Evolutionary conservation across 1,140 invertebrate genomes (phyloP).

Genomic region (Periplaneta americana): DNA sequence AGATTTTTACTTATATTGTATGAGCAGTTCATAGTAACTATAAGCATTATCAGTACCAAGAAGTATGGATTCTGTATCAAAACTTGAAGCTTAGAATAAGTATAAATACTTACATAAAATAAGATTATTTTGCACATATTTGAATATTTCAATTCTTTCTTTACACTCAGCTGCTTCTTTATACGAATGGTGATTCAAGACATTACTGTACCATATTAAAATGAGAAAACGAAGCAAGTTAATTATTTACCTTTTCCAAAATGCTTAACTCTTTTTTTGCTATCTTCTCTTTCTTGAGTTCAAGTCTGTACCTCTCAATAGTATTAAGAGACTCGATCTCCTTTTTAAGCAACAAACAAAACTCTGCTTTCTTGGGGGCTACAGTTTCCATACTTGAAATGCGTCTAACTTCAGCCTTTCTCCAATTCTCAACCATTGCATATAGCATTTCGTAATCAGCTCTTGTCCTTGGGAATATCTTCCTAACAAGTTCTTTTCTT

Average conservation of each 20-base stretch:
- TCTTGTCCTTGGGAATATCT: conserved; percentile 50
- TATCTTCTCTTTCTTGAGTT: conserved; percentile 44
- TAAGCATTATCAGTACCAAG: no score
- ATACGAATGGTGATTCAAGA: no score
- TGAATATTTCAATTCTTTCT: no score
- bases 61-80: no score
- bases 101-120: no score
- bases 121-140: no score
- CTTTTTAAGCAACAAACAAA: conserved; percentile 52
- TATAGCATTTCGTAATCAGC: conserved; percentile 60
- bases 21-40: no score
- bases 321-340: conserved; percentile 54
- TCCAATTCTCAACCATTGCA: conserved; percentile 54
- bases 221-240: background rate
- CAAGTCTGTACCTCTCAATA: conserved; percentile 50
- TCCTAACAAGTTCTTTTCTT: conserved; percentile 46
- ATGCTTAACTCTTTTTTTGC: conserved; percentile 49
- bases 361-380: conserved; percentile 51
- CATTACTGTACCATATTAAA: background rate
- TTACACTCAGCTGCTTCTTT: no score
- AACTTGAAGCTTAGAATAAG: no score
- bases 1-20: no score
- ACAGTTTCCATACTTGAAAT: conserved; percentile 49
- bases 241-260: conserved; percentile 39
- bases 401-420: conserved; percentile 47